phyloP scores from a whole-genome alignment of 2,888 invertebrate species.

The Cosmorhoe ocellata region DNA sequence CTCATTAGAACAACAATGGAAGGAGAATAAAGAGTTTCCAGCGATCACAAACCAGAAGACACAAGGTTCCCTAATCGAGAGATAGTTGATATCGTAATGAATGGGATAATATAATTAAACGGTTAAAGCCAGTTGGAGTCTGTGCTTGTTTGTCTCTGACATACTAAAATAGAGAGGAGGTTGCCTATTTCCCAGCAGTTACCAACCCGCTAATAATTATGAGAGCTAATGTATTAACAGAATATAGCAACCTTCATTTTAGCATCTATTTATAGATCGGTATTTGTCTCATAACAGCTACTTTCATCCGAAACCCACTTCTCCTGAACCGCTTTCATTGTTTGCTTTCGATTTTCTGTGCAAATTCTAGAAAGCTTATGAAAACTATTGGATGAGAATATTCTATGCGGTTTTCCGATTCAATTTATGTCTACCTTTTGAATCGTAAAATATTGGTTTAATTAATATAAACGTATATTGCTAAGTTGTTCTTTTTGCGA shows the following conservation, averaged over 20 bases:
- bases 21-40: background rate
- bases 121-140: too few relatives aligned
- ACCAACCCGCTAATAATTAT: background rate
- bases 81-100: too few relatives aligned
- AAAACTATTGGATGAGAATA: constrained; percentile 16
- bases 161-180: too few relatives aligned
- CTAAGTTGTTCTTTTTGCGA: background rate
- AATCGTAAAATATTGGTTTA: constrained; percentile 3
- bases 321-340: constrained; percentile 30
- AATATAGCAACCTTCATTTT: constrained; percentile 1
- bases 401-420: constrained; percentile 10
- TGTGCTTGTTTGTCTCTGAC: too few relatives aligned
- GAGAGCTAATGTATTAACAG: background rate
- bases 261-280: constrained; percentile 3
- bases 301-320: constrained; percentile 28
- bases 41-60: background rate
- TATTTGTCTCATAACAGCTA: constrained; percentile 18
- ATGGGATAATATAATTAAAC: too few relatives aligned
- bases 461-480: constrained; percentile 9
- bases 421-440: constrained; percentile 7
- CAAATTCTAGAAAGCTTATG: constrained; percentile 23
- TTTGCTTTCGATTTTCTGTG: constrained; percentile 31
- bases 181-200: too few relatives aligned
- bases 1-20: constrained; percentile 23
- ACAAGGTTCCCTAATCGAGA: too few relatives aligned